These are phyloP conservation scores for Caiman crocodilus DNA, from an alignment of 2,797 vertebrate genomes.

Conservation along the genomic window DNA sequence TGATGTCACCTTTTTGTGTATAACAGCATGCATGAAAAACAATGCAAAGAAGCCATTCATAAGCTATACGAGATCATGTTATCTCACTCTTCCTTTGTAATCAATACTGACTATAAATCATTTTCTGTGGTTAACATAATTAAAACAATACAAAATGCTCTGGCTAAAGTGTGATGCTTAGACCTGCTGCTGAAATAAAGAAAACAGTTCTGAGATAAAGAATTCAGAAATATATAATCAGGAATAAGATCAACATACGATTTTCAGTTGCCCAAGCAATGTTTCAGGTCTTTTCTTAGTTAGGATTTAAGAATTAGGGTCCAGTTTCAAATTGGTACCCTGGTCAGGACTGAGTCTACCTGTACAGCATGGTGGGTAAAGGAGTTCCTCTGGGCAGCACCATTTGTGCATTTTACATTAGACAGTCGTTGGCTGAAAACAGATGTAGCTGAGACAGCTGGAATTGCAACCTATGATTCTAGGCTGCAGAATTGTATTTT, in stretches of 20 bases:
- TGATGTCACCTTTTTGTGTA: constrained; percentile 77
- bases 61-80: constrained; percentile 9
- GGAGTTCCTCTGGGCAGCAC: too few relatives aligned
- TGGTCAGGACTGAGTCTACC: too few relatives aligned
- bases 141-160: neutral
- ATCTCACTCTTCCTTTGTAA: constrained; percentile 27
- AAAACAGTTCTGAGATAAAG: neutral
- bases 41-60: neutral
- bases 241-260: neutral
- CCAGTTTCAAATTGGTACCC: neutral
- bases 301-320: neutral
- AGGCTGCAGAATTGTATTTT: neutral
- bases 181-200: constrained; percentile 11
- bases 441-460: too few relatives aligned
- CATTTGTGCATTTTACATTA: too few relatives aligned
- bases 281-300: neutral
- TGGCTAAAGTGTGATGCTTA: neutral
- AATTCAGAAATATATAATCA: neutral
- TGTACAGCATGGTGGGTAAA: too few relatives aligned
- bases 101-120: neutral
- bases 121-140: neutral
- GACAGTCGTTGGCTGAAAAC: too few relatives aligned
- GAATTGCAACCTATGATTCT: too few relatives aligned
- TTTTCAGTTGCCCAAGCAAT: neutral
- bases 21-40: constrained; percentile 18